A percentile compares a stretch with the other conserved stretches of the same genome.
These are phyloP conservation scores for Chaetodon trifasciatus DNA, from an alignment of 2,797 vertebrate genomes.

Conservation along the genomic window DNA sequence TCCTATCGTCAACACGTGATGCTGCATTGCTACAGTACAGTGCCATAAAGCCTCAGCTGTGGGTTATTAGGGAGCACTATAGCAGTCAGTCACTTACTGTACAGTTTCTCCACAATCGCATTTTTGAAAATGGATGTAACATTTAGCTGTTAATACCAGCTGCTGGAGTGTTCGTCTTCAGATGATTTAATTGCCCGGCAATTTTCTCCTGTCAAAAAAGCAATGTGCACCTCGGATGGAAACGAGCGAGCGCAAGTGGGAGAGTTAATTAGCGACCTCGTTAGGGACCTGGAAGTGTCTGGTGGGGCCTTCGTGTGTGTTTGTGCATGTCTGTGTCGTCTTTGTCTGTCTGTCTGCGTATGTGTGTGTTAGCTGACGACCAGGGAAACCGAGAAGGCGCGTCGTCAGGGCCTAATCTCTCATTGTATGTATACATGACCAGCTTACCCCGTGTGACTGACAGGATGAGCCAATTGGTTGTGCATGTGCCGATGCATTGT, in stretches of 20 bases:
- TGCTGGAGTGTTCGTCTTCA: conserved; percentile 87
- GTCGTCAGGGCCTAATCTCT: conserved; percentile 57
- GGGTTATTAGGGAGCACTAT: conserved; percentile 57
- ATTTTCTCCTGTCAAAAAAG: conserved; percentile 89
- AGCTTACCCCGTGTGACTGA: conserved; percentile 48
- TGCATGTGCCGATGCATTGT: conserved; percentile 33
- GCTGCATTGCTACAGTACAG: conserved; percentile 7
- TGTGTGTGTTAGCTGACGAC: conserved; percentile 44
- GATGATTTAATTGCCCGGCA: conserved; percentile 90
- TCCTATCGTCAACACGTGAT: conserved; percentile 3
- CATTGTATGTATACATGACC: conserved; percentile 63
- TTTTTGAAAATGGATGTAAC: conserved; percentile 83
- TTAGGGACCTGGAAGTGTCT: conserved; percentile 88
- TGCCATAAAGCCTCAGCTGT: conserved; percentile 49
- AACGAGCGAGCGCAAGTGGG: conserved; percentile 83
- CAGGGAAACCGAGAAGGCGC: conserved; percentile 36
- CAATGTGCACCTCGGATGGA: conserved; percentile 85
- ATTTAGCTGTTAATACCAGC: conserved; percentile 87
- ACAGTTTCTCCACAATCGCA: conserved; percentile 70
- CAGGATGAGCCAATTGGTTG: conserved; percentile 33
- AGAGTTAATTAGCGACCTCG: conserved; percentile 91
- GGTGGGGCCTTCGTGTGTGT: conserved; percentile 66
- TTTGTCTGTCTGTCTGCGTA: conserved; percentile 32
- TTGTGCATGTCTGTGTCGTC: conserved; percentile 33
- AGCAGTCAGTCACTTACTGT: conserved; percentile 62